These are phyloP conservation scores for Heliothis virescens DNA, from an alignment of 1,140 invertebrate genomes.

Conservation along the genomic window DNA sequence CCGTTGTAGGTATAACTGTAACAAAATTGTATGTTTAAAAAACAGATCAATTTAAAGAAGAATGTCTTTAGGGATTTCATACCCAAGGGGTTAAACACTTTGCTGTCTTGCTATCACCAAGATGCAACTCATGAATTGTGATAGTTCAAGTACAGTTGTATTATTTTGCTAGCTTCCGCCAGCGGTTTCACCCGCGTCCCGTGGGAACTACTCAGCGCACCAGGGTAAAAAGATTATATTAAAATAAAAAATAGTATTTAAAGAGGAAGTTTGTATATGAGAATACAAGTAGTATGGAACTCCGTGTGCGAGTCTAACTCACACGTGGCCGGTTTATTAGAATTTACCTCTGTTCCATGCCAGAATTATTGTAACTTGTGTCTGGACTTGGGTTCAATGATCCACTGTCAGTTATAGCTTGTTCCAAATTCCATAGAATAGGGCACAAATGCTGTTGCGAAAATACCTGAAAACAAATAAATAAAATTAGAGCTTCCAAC, in stretches of 20 bases:
- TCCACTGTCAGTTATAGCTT: conserved; percentile 73
- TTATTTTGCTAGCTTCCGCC: too few relatives aligned
- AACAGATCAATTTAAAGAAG: not conserved
- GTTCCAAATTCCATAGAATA: conserved; percentile 86
- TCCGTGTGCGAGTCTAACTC: not conserved
- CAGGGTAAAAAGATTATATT: too few relatives aligned
- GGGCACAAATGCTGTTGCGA: conserved; percentile 86
- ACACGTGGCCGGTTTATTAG: not conserved
- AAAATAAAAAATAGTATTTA: not conserved
- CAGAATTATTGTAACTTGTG: conserved; percentile 69
- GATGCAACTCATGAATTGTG: too few relatives aligned
- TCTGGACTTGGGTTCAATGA: conserved; percentile 66
- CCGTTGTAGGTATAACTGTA: conserved; percentile 84
- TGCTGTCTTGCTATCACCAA: too few relatives aligned
- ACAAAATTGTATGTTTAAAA: conserved; percentile 50
- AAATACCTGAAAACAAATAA: conserved; percentile 83
- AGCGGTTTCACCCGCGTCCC: too few relatives aligned
- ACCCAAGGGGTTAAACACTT: too few relatives aligned
- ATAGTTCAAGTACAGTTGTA: too few relatives aligned
- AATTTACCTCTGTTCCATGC: conserved; percentile 71
- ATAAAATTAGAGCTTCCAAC: conserved; percentile 37
- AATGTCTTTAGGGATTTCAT: too few relatives aligned
- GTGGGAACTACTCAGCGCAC: too few relatives aligned
- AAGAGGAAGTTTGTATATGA: not conserved
- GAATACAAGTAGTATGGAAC: not conserved